phyloP scores from a whole-genome alignment of 1,140 invertebrate genomes.

The Caenorhabditis briggsae region DNA sequence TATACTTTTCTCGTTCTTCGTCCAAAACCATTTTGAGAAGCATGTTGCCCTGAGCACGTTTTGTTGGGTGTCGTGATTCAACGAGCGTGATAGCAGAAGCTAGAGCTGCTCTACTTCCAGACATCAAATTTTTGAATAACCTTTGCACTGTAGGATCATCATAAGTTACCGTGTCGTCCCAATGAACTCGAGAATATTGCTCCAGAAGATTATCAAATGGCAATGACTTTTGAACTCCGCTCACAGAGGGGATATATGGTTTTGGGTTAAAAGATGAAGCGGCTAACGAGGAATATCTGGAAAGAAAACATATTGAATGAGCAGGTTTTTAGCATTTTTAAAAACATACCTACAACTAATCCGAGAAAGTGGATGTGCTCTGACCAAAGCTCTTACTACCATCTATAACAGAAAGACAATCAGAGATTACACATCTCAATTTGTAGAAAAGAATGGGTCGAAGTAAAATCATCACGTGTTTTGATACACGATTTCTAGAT shows the following conservation, averaged over 20 bases:
- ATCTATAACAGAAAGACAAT: not conserved
- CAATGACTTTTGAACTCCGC: constrained; percentile 49
- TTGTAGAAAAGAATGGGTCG: not conserved
- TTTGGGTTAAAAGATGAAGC: not conserved
- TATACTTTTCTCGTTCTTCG: constrained; percentile 73
- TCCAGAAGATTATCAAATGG: constrained; percentile 58
- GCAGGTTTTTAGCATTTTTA: no score
- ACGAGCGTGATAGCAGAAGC: constrained; percentile 81
- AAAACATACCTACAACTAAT: not conserved
- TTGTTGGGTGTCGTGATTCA: constrained; percentile 80
- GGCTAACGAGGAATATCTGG: constrained; percentile 17
- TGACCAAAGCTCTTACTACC: not conserved
- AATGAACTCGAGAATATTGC: constrained; percentile 63
- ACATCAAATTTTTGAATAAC: constrained; percentile 73
- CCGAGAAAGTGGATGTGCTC: not conserved
- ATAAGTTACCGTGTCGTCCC: constrained; percentile 65
- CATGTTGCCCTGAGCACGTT: constrained; percentile 79
- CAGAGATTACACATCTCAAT: not conserved
- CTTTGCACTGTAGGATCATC: constrained; percentile 65
- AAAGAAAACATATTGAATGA: not conserved
- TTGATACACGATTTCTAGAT: constrained; percentile 6
- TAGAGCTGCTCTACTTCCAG: constrained; percentile 78
- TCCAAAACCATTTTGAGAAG: constrained; percentile 78
- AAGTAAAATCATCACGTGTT: constrained; percentile 1
- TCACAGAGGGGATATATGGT: constrained; percentile 20